phyloP scores from a whole-genome alignment of 1,140 invertebrate species.

The Euura saliciscinereae region DNA sequence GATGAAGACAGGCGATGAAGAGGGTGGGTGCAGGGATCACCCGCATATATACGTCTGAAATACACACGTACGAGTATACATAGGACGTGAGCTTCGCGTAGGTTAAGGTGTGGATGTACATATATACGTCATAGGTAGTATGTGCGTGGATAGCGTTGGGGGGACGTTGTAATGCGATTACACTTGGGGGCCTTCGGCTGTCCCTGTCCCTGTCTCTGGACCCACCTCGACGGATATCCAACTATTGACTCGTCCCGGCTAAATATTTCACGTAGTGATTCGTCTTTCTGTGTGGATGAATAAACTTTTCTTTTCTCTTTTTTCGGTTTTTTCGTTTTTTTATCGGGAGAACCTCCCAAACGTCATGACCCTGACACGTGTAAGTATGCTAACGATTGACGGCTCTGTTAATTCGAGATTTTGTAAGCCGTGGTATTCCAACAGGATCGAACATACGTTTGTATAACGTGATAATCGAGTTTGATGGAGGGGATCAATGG shows the following conservation, averaged over 20 bases:
- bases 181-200: not conserved
- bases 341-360: too few species aligned
- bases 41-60: too few species aligned
- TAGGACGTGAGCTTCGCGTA: too few species aligned
- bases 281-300: not conserved
- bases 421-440: not conserved
- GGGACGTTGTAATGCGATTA: not conserved
- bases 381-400: not conserved
- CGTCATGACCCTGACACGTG: not conserved
- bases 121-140: too few species aligned
- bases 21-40: not conserved
- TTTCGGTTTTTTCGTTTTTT: too few species aligned
- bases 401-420: not conserved
- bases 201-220: not conserved
- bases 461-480: too few species aligned
- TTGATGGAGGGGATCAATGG: too few species aligned
- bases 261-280: not conserved
- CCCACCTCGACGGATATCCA: not conserved
- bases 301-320: too few species aligned
- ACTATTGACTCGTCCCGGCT: constrained; percentile 3
- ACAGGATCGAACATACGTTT: too few species aligned
- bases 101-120: too few species aligned
- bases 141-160: not conserved
- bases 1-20: not conserved
- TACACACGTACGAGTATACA: too few species aligned